Evolutionary conservation across 2,888 invertebrate genomes (phyloP), one percentile per base, ranked within the genome.

Genomic region (Lasioglossum villosulum): DNA sequence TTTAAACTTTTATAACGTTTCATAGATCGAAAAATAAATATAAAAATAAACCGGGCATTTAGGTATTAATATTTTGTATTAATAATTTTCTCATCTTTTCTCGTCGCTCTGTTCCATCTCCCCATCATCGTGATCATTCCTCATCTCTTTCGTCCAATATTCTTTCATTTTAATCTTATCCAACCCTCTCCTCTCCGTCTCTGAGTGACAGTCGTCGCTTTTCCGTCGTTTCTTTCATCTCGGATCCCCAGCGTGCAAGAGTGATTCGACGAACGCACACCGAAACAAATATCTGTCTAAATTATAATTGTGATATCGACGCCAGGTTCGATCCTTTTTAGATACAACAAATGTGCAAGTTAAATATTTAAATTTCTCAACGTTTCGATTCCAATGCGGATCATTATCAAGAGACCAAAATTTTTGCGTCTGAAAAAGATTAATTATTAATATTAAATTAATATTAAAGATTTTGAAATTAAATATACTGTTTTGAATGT

Each of bases 1-100:
- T 94, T 95, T 95, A 95, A 95, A 95, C 95, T 95, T 95, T 95
- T 95, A 94, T 94, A 95, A 95, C 95, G 95, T 95, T 93, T 93
- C 93, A 93, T 93, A 93, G 93, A 93, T 93, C 93, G 93, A 93
- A 95, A 95, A 95, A 95, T 95, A 95, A 95, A 95, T 95, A 95
- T 95, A 95, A 95, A 95, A 95, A 95, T 95, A 95, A 95, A 95
- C 95, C 95, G 95, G 95, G 95, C 93, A 95, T 95, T 95, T 95
- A 95, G 94, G 94, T 95, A 95, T 95, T 95, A 95, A 95, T 95
- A 95, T 95, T 95, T 95, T 95, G 94, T 95, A 95, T 95, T 93
- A 93, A 94, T 95, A 94, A 93, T 92, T 93, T 93, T 92, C 81
- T 91, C 88, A 90, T 83, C 86, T 80, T 89, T 82, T 90, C 56